Base-by-base conservation (phyloP, 2,888 invertebrate genomes). In the Ormyrus labotus region DNA sequence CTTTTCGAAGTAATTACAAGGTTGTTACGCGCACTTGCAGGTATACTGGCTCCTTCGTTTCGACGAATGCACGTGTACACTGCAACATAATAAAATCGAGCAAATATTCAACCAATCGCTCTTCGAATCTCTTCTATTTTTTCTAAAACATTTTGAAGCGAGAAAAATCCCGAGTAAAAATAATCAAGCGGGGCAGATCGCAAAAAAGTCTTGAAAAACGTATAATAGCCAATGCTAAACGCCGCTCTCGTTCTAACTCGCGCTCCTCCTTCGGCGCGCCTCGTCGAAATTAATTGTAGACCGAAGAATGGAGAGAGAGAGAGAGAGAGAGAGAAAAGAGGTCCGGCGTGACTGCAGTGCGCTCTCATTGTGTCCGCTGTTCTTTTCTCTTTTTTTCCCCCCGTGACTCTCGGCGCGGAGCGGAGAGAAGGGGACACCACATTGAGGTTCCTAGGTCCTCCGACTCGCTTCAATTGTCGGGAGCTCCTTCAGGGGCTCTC, bases 271-370 rank as follows among this genome's bases (percentile, higher is more conserved):
- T 45, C 45, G 47, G 13, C 57, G 11, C 50, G 45, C 55, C 72
- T 67, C 72, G 13, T 72, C 60, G 61, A 78, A 72, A 71, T 72
- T 78, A 72, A 72, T 78, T 67, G 78, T 78, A 72, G 72, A 72
- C 72, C 78, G 78, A 78, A 78, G 78, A 78, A 78, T 78, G 55
- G 61, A 69, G 19, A 0, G 19, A 19, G 19, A 19, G 19, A 19
- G 19, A 19, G 19, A 19, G 19, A 19, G 19, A 19, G 19, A 19
- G 19, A 19, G 19, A 19, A 19, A 76, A 69, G 55, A 76, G 76
- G 76, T 60, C 68, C 68, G 50, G 57, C 34, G 63, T 74, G 74
- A 19, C 55, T 53, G n/a, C 19, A 19, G 19, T 19, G 19, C 53
- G 63, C 72, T 50, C 65, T 57, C 72, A 78, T 78, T 78, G 78